These are phyloP conservation scores for Bubalus kerabau DNA, from an alignment of 2,113 vertebrate species.

Conservation along the genomic window DNA sequence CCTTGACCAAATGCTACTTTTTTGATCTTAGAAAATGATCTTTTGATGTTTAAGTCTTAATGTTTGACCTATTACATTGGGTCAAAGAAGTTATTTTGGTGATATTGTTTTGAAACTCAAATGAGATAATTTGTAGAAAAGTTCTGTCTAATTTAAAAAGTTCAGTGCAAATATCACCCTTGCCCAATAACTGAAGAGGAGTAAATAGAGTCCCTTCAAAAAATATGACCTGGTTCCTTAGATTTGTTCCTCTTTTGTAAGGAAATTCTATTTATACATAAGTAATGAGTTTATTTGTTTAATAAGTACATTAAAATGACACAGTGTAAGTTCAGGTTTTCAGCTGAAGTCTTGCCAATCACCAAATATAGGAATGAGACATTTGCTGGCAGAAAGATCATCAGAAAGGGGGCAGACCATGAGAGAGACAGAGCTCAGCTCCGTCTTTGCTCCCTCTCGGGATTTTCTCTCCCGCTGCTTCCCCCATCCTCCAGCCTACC, in stretches of 20 bases:
- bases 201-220: background rate
- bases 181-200: background rate
- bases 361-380: background rate
- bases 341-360: background rate
- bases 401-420: background rate
- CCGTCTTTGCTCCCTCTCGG: background rate
- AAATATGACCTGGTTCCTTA: background rate
- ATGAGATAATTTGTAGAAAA: background rate
- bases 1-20: background rate
- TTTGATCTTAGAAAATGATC: background rate
- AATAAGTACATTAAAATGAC: background rate
- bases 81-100: background rate
- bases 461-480: too few species aligned
- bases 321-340: background rate
- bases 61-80: background rate
- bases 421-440: background rate
- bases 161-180: background rate
- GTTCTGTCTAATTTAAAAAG: background rate
- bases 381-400: background rate
- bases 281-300: background rate
- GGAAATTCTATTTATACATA: background rate
- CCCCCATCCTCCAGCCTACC: background rate
- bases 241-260: background rate
- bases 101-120: background rate
- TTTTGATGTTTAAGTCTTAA: background rate